These are phyloP conservation scores for Catamblyrhynchus diadema DNA, from an alignment of 2,797 vertebrate genomes.

Conservation along the genomic window DNA sequence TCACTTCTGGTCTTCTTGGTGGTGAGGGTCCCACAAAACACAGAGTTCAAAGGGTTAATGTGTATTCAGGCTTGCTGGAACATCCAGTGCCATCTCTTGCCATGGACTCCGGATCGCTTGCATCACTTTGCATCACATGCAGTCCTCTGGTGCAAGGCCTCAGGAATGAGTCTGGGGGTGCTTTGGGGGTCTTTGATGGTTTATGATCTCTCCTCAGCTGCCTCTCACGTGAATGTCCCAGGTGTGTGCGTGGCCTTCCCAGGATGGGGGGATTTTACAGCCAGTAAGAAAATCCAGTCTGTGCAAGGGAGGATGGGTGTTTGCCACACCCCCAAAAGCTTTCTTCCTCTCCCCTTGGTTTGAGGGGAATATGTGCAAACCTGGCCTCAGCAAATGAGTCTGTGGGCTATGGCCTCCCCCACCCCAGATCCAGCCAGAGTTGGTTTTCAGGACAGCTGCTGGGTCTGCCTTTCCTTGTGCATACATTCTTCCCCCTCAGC, in stretches of 20 bases:
- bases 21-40: neutral
- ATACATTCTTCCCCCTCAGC: neutral
- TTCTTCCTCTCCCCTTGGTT: neutral
- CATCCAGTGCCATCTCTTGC: neutral
- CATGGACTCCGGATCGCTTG: neutral
- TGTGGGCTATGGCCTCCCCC: neutral
- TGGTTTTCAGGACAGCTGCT: neutral
- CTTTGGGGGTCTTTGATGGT: neutral
- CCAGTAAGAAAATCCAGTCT: neutral
- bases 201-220: neutral
- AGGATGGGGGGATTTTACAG: neutral
- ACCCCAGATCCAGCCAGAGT: neutral
- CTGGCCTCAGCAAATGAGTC: neutral
- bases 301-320: neutral
- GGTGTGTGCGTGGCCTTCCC: neutral
- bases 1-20: accelerated
- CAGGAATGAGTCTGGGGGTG: neutral
- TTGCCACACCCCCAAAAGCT: neutral
- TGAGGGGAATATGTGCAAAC: neutral
- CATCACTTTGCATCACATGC: accelerated
- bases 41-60: neutral
- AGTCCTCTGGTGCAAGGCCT: neutral
- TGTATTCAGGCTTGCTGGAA: neutral
- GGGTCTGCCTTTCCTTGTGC: neutral
- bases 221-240: accelerated